These are phyloP conservation scores for Anolis sagrei DNA, from an alignment of 2,113 vertebrate species.

Conservation along the genomic window DNA sequence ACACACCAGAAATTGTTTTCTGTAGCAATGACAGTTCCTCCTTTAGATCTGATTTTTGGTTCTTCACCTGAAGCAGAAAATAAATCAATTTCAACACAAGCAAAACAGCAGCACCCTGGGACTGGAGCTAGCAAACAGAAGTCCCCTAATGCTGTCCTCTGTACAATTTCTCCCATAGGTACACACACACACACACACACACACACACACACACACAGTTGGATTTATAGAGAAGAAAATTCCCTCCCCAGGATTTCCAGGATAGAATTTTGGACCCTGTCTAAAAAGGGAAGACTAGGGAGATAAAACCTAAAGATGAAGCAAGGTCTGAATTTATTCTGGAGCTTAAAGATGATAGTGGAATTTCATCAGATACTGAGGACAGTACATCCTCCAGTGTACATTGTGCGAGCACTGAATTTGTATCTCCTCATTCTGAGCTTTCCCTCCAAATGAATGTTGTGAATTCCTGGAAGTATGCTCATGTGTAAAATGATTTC, in stretches of 20 bases:
- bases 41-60: background rate
- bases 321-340: background rate
- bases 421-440: constrained; percentile 47
- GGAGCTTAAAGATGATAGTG: too few relatives aligned
- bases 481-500: constrained; percentile 47
- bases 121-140: background rate
- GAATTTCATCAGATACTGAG: background rate
- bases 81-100: background rate
- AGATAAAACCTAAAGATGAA: background rate
- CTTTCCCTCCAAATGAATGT: constrained; percentile 17
- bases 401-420: background rate
- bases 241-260: background rate
- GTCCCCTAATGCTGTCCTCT: background rate
- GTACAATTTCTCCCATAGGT: background rate
- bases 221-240: background rate
- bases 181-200: too few relatives aligned
- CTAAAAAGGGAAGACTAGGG: background rate
- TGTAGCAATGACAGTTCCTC: background rate
- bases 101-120: background rate
- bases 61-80: background rate
- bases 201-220: background rate
- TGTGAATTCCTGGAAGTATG: constrained; percentile 31
- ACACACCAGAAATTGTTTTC: background rate
- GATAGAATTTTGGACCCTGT: background rate
- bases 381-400: background rate